Evolutionary conservation across 2,797 vertebrate species (phyloP), one percentile per base, ranked within the genome.

Genomic region (Oreonectes daqikongensis): DNA sequence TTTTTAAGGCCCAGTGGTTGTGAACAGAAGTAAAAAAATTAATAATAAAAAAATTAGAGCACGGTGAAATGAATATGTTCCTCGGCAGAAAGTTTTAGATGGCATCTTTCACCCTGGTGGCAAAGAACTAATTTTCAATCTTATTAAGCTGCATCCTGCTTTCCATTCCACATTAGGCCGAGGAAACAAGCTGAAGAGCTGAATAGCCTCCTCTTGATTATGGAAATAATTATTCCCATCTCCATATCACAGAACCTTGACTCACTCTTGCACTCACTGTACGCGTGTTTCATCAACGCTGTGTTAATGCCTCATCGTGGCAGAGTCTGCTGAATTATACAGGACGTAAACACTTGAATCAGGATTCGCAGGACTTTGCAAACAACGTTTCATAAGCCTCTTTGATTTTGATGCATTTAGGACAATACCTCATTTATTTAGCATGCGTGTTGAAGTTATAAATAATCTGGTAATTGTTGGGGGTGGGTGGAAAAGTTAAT

Each of bases 191-290:
- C 75, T 72, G 72, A 78, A 52, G 57, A 82, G 75, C 75, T 76
- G 48, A 81, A 81, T 80, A 75, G 64, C 65, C 59, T 82, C 59
- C 70, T 78, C 59, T 81, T 80, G 79, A 82, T 83, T 85, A 81
- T 81, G 69, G 67, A 81, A 85, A 83, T 83, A 75, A 82, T 71
- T 83, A 30, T 65, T 75, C 59, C 48, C 68, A 81, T 83, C 67
- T 81, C 75, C 72, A 79, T 69, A 78, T 83, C 78, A 76, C 74
- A 83, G 81, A 77, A 69, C 59, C 79, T 79, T 44, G 61, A 57
- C 60, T 72, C 70, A 68, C 26, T 70, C 44, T 82, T 81, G 35
- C 50, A 63, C 42, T 71, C 74, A 77, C 66, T 75, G 75, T 66
- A 80, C 61, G 46, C 64, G 10, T 66, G 52, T 57, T 69, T 83